Percentiles rank a stretch among this genome's conserved stretches.
Evolutionary conservation across 2,797 vertebrate genomes (phyloP).

Genomic region (Lates japonicus): DNA sequence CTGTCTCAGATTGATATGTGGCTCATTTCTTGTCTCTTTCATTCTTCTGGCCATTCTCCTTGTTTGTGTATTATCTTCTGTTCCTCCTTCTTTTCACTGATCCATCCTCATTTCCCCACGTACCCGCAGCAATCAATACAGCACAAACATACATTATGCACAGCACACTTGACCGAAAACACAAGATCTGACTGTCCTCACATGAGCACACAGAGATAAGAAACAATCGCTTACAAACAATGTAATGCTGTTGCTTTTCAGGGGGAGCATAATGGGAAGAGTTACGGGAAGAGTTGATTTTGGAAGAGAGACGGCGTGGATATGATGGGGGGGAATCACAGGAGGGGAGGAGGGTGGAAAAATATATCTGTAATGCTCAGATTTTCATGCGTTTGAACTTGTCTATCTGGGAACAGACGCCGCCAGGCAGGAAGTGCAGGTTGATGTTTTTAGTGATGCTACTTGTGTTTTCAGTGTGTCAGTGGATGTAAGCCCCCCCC

Average conservation of each 20-base stretch:
- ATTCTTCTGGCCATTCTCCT: constrained; percentile 50
- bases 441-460: constrained; percentile 62
- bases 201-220: constrained; percentile 38
- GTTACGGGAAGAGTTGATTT: constrained; percentile 44
- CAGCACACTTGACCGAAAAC: constrained; percentile 12
- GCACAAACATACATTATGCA: constrained; percentile 36
- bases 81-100: constrained; percentile 50
- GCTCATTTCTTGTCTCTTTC: constrained; percentile 61
- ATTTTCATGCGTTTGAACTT: constrained; percentile 59
- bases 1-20: constrained; percentile 75
- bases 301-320: constrained; percentile 28
- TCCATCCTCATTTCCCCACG: constrained; percentile 53
- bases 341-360: not conserved
- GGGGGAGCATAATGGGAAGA: constrained; percentile 37
- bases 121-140: constrained; percentile 57
- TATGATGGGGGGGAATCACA: not conserved
- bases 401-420: constrained; percentile 47
- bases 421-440: constrained; percentile 50
- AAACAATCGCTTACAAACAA: constrained; percentile 47
- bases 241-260: constrained; percentile 43
- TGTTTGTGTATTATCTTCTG: constrained; percentile 51
- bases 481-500: constrained; percentile 22
- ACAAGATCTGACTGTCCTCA: constrained; percentile 31
- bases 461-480: constrained; percentile 59
- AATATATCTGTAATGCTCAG: constrained; percentile 44